Evolutionary conservation across 2,797 vertebrate genomes (phyloP).

Genomic region (Tarsius wallacei): DNA sequence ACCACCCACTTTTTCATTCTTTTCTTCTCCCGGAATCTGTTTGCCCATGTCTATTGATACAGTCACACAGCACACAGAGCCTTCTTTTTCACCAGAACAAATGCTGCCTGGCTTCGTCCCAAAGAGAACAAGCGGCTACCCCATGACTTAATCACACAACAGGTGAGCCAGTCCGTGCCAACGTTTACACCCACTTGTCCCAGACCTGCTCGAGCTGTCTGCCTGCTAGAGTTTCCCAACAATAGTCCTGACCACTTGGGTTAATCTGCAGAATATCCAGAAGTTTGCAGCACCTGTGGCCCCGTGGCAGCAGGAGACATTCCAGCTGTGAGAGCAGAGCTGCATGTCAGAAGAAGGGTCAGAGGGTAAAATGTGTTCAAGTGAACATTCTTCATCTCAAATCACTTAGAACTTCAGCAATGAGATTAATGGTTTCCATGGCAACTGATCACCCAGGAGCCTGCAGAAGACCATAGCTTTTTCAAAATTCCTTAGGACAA

Average conservation of each 20-base stretch:
- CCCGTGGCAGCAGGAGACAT: not conserved
- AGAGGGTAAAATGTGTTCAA: not conserved
- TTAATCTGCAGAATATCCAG: not conserved
- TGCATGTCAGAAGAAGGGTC: not conserved
- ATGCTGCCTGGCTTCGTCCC: constrained; percentile 78
- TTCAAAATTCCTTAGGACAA: not conserved
- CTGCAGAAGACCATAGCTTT: not conserved
- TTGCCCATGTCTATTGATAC: constrained; percentile 56
- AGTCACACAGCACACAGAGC: constrained; percentile 65
- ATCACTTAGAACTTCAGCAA: constrained; percentile 52
- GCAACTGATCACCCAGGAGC: not conserved
- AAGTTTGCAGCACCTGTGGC: not conserved
- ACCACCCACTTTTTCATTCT: constrained; percentile 50
- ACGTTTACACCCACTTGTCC: constrained; percentile 44
- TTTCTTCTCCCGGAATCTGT: constrained; percentile 16
- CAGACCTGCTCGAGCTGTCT: not conserved
- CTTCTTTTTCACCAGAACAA: constrained; percentile 75
- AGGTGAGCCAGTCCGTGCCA: constrained; percentile 77
- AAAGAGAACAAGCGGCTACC: constrained; percentile 75
- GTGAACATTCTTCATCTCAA: constrained; percentile 51
- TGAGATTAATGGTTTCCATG: constrained; percentile 56
- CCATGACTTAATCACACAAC: constrained; percentile 81
- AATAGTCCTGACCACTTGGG: not conserved
- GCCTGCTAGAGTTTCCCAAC: constrained; percentile 46
- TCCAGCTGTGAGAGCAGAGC: not conserved